phyloP scores from a whole-genome alignment of 2,888 invertebrate genomes.

The Lymantria monacha region DNA sequence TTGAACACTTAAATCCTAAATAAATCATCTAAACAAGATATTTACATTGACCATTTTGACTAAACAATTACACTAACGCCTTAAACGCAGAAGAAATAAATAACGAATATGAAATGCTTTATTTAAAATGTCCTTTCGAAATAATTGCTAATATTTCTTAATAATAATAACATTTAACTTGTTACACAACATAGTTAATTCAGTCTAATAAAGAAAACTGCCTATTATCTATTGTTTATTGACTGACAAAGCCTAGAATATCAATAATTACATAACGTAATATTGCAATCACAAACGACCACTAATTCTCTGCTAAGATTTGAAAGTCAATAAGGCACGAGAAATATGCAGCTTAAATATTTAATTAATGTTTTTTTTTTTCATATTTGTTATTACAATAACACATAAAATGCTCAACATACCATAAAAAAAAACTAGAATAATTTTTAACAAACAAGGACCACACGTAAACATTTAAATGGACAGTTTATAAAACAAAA shows the following conservation, averaged over 20 bases:
- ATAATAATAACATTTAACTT: conserved; percentile 64
- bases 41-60: conserved; percentile 78
- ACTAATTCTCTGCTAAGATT: conserved; percentile 38
- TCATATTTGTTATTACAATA: conserved; percentile 70
- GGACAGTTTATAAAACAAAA: conserved; percentile 69
- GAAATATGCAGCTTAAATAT: conserved; percentile 58
- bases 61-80: conserved; percentile 77
- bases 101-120: conserved; percentile 80
- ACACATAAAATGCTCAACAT: conserved; percentile 51
- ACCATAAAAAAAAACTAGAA: conserved; percentile 42
- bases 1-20: conserved; percentile 78
- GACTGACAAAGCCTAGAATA: conserved; percentile 57
- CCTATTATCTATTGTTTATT: conserved; percentile 59
- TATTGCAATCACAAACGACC: not conserved
- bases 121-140: conserved; percentile 70
- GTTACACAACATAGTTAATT: conserved; percentile 67
- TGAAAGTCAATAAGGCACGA: conserved; percentile 74
- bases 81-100: conserved; percentile 78
- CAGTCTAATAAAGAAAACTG: conserved; percentile 70
- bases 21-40: conserved; percentile 78
- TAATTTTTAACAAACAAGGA: conserved; percentile 35
- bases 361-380: conserved; percentile 49
- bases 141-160: conserved; percentile 68
- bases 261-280: not conserved
- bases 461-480: conserved; percentile 50